These are phyloP conservation scores for Centroberyx gerrardi DNA, from an alignment of 2,797 vertebrate species.

Conservation along the genomic window DNA sequence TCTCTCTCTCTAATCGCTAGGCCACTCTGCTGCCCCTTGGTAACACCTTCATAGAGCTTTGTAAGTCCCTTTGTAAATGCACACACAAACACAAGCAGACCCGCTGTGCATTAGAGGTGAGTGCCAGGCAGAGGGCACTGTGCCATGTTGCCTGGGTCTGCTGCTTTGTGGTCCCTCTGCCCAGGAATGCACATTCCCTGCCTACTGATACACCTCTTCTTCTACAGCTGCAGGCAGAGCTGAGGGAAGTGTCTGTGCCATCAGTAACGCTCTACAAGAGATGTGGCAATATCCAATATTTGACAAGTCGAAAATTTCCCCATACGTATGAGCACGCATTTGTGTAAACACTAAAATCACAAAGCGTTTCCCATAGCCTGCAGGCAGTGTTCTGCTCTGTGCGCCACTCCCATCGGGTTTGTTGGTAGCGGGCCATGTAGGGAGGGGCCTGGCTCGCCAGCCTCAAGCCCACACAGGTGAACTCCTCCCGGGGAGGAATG, in stretches of 20 bases:
- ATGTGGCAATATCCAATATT: slow-evolving; percentile 45
- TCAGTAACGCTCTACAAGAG: background rate
- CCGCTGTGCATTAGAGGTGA: slow-evolving; percentile 16
- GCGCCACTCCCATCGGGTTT: slow-evolving; percentile 74
- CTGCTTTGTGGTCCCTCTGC: slow-evolving; percentile 10
- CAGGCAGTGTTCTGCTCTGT: slow-evolving; percentile 66
- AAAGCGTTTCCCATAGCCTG: slow-evolving; percentile 70
- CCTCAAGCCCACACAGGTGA: slow-evolving; percentile 91
- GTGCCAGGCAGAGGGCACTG: slow-evolving; percentile 38
- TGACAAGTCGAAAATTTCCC: slow-evolving; percentile 51
- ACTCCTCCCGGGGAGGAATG: slow-evolving; percentile 81
- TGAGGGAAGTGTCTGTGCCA: background rate
- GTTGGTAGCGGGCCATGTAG: slow-evolving; percentile 61
- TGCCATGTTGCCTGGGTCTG: slow-evolving; percentile 11
- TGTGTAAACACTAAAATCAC: slow-evolving; percentile 69
- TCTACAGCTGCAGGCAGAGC: background rate
- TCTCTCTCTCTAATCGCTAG: too few species aligned
- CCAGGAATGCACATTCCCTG: slow-evolving; percentile 50
- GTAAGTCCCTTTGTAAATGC: slow-evolving; percentile 3
- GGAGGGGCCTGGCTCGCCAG: slow-evolving; percentile 64
- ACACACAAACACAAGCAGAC: slow-evolving; percentile 30
- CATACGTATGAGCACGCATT: slow-evolving; percentile 15
- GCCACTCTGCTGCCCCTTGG: too few species aligned
- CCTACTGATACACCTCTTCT: slow-evolving; percentile 5
- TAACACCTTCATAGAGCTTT: background rate